phyloP scores from a whole-genome alignment of 2,797 vertebrate genomes.

The Hafferia zeledoni region DNA sequence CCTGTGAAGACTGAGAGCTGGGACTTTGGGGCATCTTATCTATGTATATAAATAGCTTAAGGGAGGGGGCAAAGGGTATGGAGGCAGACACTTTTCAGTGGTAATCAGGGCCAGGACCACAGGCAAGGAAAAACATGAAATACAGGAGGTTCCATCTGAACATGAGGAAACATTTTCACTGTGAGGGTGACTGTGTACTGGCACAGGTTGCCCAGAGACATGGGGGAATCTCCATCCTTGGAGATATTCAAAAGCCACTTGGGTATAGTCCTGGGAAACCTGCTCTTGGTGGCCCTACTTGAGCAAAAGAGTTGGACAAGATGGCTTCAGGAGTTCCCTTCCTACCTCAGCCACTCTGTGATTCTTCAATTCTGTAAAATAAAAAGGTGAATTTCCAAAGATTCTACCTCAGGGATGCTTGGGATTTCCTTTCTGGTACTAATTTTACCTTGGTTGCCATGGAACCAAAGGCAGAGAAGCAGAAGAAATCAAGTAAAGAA shows the following conservation, averaged over 20 bases:
- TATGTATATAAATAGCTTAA: background rate
- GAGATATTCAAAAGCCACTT: background rate
- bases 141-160: background rate
- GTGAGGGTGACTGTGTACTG: background rate
- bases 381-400: conserved; percentile 5
- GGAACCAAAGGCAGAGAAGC: conserved; percentile 45
- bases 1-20: background rate
- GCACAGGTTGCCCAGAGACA: background rate
- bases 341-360: background rate
- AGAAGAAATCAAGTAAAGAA: conserved; percentile 55
- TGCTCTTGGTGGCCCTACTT: background rate
- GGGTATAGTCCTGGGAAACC: background rate
- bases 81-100: background rate
- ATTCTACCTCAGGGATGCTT: conserved; percentile 5
- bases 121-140: background rate
- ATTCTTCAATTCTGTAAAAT: background rate
- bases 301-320: background rate
- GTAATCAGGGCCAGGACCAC: background rate
- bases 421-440: conserved; percentile 58
- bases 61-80: background rate
- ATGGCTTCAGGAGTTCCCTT: background rate
- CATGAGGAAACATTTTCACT: background rate
- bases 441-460: conserved; percentile 73
- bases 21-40: background rate
- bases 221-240: background rate